phyloP scores from a whole-genome alignment of 1,140 invertebrate genomes.

The Drosophila carrolli region DNA sequence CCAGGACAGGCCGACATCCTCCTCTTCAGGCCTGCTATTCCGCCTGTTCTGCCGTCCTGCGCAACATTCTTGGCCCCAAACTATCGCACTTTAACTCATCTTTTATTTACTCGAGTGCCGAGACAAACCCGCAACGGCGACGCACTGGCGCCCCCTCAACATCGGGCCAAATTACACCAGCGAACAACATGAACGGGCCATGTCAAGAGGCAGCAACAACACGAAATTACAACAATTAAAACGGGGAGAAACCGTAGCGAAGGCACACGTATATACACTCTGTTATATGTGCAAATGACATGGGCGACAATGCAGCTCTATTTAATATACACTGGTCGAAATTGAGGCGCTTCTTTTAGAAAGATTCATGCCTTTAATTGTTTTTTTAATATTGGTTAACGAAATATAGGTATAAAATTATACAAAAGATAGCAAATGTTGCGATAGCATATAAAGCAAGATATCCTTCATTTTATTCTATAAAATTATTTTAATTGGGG shows the following conservation, averaged over 20 bases:
- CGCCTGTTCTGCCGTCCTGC: slow-evolving; percentile 32
- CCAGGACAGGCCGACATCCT: slow-evolving; percentile 12
- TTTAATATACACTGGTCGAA: slow-evolving; percentile 24
- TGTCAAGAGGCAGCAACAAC: slow-evolving; percentile 42
- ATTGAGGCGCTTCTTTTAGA: too few species aligned
- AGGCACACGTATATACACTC: background rate
- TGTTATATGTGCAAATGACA: slow-evolving; percentile 50
- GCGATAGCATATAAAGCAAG: too few species aligned
- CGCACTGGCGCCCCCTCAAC: slow-evolving; percentile 60
- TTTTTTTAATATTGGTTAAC: background rate
- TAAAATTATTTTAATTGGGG: too few species aligned
- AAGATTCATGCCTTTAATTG: too few species aligned
- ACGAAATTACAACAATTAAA: slow-evolving; percentile 76
- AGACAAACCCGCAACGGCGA: slow-evolving; percentile 54
- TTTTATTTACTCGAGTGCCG: slow-evolving; percentile 60
- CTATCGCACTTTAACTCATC: slow-evolving; percentile 73
- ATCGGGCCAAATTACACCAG: slow-evolving; percentile 43
- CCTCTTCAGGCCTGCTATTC: background rate
- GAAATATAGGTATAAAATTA: background rate
- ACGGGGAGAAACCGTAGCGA: slow-evolving; percentile 37
- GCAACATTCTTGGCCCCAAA: slow-evolving; percentile 53
- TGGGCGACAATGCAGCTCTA: slow-evolving; percentile 49
- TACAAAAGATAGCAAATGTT: too few species aligned
- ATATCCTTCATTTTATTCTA: too few species aligned
- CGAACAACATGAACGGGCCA: slow-evolving; percentile 41